These are phyloP conservation scores for Gephyroberyx darwinii DNA, from an alignment of 2,797 vertebrate species.

Conservation along the genomic window DNA sequence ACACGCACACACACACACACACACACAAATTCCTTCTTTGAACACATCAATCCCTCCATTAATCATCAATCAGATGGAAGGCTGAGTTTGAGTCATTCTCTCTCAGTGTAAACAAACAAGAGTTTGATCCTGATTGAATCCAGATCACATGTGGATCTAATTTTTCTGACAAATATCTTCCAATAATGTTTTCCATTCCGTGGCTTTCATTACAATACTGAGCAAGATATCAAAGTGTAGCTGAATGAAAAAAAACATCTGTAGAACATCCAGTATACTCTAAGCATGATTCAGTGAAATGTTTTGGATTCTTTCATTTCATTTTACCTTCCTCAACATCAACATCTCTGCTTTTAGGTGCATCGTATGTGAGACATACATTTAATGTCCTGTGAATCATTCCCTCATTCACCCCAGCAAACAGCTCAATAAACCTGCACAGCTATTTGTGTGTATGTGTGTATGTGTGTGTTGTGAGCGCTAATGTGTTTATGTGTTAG, in stretches of 20 bases:
- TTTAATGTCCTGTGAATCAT: conserved; percentile 11
- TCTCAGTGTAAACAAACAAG: conserved; percentile 60
- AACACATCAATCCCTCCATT: conserved; percentile 31
- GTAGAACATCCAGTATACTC: conserved; percentile 31
- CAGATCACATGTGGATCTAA: conserved; percentile 61
- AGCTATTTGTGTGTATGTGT: conserved; percentile 13
- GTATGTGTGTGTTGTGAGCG: conserved; percentile 18
- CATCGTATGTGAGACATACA: background rate
- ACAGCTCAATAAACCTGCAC: background rate
- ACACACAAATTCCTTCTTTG: conserved; percentile 15
- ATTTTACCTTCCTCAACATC: background rate
- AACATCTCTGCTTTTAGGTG: background rate
- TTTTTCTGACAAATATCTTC: conserved; percentile 66
- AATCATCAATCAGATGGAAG: conserved; percentile 47
- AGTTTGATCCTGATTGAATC: conserved; percentile 57
- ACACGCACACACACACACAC: background rate
- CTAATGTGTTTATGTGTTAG: conserved; percentile 47
- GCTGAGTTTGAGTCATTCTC: conserved; percentile 40
- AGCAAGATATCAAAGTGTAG: conserved; percentile 57
- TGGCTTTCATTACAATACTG: conserved; percentile 45
- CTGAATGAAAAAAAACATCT: conserved; percentile 47
- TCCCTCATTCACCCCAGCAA: background rate
- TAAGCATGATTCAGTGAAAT: conserved; percentile 16
- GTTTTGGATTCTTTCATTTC: background rate
- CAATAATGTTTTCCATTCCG: conserved; percentile 70